A percentile compares a stretch with the other conserved stretches of the same genome.
Evolutionary conservation across 1,140 invertebrate species (phyloP).

Genomic region (Cydia pomonella): DNA sequence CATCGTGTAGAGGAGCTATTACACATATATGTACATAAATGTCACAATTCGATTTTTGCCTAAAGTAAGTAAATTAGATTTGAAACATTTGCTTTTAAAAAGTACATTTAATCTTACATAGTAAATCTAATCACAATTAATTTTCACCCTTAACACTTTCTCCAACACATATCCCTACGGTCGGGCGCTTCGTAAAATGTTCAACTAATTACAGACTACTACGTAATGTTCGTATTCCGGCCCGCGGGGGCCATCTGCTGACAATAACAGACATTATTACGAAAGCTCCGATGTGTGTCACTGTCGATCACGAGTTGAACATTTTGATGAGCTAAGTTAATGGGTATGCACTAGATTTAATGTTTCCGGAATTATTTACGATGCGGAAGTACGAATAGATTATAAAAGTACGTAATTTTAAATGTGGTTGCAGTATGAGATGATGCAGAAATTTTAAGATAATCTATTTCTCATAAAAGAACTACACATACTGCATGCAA

Average conservation of each 20-base stretch:
- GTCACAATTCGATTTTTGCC: too few relatives aligned
- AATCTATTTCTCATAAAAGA: too few relatives aligned
- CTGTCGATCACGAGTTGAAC: not conserved
- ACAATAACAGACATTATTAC: slow-evolving; percentile 47
- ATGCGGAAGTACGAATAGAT: not conserved
- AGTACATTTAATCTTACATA: too few relatives aligned
- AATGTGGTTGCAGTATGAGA: too few relatives aligned
- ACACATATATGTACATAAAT: too few relatives aligned
- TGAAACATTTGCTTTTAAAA: too few relatives aligned
- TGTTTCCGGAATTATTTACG: not conserved
- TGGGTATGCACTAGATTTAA: not conserved
- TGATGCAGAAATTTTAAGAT: too few relatives aligned
- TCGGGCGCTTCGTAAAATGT: slow-evolving; percentile 49
- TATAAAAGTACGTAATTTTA: too few relatives aligned
- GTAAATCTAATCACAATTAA: not conserved
- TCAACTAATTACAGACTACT: slow-evolving; percentile 21
- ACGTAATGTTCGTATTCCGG: slow-evolving; percentile 58
- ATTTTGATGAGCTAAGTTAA: not conserved
- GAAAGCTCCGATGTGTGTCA: slow-evolving; percentile 24
- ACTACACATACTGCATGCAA: too few relatives aligned
- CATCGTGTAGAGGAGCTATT: too few relatives aligned
- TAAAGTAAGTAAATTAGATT: too few relatives aligned
- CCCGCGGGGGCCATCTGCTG: slow-evolving; percentile 53
- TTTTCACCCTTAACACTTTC: not conserved
- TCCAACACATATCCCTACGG: slow-evolving; percentile 37